Base-by-base conservation (phyloP, 1,140 invertebrate species). In the Palaemon carinicauda region DNA sequence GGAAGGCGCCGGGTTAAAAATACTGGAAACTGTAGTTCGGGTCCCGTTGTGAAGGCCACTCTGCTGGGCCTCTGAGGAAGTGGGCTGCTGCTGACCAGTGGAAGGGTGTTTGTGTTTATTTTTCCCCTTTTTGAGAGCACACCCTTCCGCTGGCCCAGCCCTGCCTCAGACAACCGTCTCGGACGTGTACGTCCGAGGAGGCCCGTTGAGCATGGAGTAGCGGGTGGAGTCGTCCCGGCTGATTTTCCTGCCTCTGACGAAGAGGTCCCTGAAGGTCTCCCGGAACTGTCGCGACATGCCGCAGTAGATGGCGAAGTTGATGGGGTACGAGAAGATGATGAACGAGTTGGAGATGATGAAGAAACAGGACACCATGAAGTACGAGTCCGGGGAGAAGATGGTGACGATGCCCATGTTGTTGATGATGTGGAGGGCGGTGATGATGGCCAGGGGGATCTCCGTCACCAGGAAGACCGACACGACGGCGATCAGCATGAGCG, bases 221-320 rank as follows among this genome's bases (percentile, higher is more conserved):
- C 87, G 85, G 10, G 71, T 89, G n/a, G 60, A 85, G 54, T 82
- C 88, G 14, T 71, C 74, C 5, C 41, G 56, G 53, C 56, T 52
- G n/a, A 56, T 53, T 29, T n/a, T 71, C 0, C 93, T 91, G 3
- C 94, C 93, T 1, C 94, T 92, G 9, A 96, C 93, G 90, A 98
- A 98, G 4, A 98, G 92, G 90, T 96, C 95, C 90, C 96, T 97
- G 92, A 98, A 98, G 0, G 97, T 98, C 91, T 98, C 96, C 50
- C 97, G 92, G 91, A 98, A 98, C 91, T 98, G 96, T 29, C 96
- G 93, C 73, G 96, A 97, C 97, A 98, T 98, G 7, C 96, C 96
- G 91, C 97, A 98, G 91, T 98, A 98, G 87, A 98, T 98, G 80
- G 96, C 97, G 90, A 98, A 98, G 92, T 98, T 98, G 81, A 98